These are phyloP conservation scores for Tangara arthus DNA, from an alignment of 2,797 vertebrate genomes.

Conservation along the genomic window DNA sequence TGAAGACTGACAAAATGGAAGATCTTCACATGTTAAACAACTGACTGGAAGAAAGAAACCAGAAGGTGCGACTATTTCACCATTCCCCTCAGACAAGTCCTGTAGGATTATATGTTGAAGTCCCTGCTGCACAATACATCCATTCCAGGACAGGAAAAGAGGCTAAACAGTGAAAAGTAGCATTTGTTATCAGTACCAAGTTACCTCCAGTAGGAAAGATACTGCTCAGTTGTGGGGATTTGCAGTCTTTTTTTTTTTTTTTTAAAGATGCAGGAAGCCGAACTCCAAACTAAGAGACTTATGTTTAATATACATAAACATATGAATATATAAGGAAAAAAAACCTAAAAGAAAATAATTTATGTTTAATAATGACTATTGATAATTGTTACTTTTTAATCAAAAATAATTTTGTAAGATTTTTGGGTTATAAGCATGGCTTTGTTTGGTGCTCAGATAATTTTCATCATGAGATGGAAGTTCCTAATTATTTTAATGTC, in stretches of 20 bases:
- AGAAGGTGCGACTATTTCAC: not conserved
- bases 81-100: not conserved
- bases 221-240: not conserved
- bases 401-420: not conserved
- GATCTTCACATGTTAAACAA: not conserved
- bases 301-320: not conserved
- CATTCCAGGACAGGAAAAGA: not conserved
- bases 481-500: not conserved
- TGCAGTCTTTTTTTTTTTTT: not conserved
- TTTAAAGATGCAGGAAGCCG: not conserved
- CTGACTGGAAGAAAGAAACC: not conserved
- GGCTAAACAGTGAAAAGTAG: not conserved
- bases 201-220: not conserved
- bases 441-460: not conserved
- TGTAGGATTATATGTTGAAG: not conserved
- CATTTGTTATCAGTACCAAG: not conserved
- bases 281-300: not conserved
- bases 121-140: fast-evolving
- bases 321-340: not conserved
- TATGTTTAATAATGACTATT: not conserved
- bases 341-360: not conserved
- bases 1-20: not conserved
- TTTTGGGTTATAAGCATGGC: not conserved
- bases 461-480: not conserved
- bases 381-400: not conserved